Base-by-base conservation (phyloP, 2,888 invertebrate species). In the Trichogramma evanescens region DNA sequence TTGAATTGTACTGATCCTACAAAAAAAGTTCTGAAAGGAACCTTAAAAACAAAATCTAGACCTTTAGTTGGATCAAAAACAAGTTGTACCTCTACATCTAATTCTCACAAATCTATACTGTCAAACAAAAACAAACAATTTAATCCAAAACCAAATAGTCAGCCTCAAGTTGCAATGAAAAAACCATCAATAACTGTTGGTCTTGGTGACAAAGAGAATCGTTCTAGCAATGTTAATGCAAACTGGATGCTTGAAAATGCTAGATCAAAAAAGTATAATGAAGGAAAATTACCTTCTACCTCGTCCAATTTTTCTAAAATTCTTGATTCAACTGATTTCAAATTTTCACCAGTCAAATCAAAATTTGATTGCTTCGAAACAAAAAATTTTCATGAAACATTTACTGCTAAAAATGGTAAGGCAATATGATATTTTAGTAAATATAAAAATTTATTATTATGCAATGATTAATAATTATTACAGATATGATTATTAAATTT, bases 241-340 rank as follows among this genome's bases (percentile, higher is more conserved):
- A 61, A 65, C 10, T 62, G 53, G 63, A 65, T 61, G 61, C 4
- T 63, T 50, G 56, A 64, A 13, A 61, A 40, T 50, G 56, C 56
- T 44, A 58, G 49, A 60, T 46, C 40, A 50, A 69, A 66, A 54
- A 65, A 55, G 49, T 61, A 54, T 56, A 61, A 58, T 58, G 61
- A 62, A 50, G 62, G 67, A 39, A 49, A 60, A 13, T 6, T 60
- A 4, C 45, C 50, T 50, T 38, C 43, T 40, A 7, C 55, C n/a
- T 42, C 43, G 41, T 59, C 63, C 41, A 65, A 69, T 63, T 69
- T 70, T 61, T 69, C 70, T 0, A 54, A 66, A 6, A 63, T 67
- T 43, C 59, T 64, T 26, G 53, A 69, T 56, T 59, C 68, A 3
- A 66, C 66, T 4, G 49, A 63, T 38, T 71, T 70, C 52, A 65